Evolutionary conservation across 2,797 vertebrate genomes (phyloP).

Genomic region (Tapera naevia): DNA sequence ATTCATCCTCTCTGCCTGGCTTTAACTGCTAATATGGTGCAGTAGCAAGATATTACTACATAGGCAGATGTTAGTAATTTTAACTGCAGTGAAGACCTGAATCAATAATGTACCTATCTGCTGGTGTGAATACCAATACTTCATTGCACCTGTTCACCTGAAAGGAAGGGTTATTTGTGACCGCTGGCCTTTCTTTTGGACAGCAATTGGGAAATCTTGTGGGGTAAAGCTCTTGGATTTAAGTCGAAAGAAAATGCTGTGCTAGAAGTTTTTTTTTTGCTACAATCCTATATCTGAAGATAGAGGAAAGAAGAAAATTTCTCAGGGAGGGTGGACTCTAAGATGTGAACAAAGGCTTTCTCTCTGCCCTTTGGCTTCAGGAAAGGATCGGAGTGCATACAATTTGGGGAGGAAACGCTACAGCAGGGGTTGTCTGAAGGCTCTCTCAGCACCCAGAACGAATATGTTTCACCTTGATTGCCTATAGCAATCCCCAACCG

Average conservation of each 20-base stretch:
- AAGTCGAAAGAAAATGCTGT: neutral
- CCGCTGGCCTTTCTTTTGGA: neutral
- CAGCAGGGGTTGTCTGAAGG: neutral
- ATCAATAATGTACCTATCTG: neutral
- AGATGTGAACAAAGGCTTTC: neutral
- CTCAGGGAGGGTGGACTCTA: neutral
- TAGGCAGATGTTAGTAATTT: neutral
- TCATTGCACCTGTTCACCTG: neutral
- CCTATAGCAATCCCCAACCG: neutral
- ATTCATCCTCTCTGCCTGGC: neutral
- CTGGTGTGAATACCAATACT: neutral
- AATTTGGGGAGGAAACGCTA: neutral
- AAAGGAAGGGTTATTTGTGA: neutral
- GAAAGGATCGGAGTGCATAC: accelerated
- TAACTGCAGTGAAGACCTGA: neutral
- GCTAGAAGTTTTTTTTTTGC: neutral
- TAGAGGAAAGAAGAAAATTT: neutral
- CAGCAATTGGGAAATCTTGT: neutral
- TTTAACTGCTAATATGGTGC: neutral
- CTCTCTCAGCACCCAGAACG: neutral
- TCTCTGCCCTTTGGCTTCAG: neutral
- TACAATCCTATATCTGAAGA: neutral
- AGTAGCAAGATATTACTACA: neutral
- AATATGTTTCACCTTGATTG: neutral
- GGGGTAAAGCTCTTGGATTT: neutral